These are phyloP conservation scores for Eira barbara DNA, from an alignment of 2,113 vertebrate genomes.

Conservation along the genomic window DNA sequence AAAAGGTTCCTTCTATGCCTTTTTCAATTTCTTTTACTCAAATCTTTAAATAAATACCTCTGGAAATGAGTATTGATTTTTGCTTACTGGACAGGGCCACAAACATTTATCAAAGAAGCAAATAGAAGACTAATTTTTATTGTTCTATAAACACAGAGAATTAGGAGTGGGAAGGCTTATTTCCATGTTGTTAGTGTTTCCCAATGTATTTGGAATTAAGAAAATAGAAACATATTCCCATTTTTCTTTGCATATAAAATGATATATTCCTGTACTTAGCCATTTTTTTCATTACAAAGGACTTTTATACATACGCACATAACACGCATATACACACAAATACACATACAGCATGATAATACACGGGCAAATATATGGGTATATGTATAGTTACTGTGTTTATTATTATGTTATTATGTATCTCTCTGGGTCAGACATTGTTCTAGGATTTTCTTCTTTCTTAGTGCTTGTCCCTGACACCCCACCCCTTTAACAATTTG, in stretches of 20 bases:
- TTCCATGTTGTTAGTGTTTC: constrained; percentile 33
- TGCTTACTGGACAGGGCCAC: constrained; percentile 50
- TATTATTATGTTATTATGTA: neutral
- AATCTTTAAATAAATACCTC: constrained; percentile 73
- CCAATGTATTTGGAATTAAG: constrained; percentile 41
- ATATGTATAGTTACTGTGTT: neutral
- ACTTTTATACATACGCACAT: neutral
- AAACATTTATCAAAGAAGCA: constrained; percentile 72
- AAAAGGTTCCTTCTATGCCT: neutral
- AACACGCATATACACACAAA: neutral
- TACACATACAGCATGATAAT: neutral
- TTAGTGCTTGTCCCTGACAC: neutral
- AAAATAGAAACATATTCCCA: constrained; percentile 47
- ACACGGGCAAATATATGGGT: neutral
- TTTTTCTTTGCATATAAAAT: constrained; percentile 40
- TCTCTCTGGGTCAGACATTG: neutral
- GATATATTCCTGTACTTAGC: neutral
- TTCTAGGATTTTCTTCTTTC: neutral
- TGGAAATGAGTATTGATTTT: constrained; percentile 77
- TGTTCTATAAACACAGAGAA: constrained; percentile 49
- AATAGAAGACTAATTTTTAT: constrained; percentile 66
- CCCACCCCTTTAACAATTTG: neutral
- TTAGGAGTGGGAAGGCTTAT: neutral
- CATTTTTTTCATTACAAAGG: constrained; percentile 13
- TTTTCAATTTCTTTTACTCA: constrained; percentile 60